Percentiles rank a stretch among this genome's conserved stretches.
Evolutionary conservation across 2,797 vertebrate genomes (phyloP).

Genomic region (Pseudomugil gertrudae): DNA sequence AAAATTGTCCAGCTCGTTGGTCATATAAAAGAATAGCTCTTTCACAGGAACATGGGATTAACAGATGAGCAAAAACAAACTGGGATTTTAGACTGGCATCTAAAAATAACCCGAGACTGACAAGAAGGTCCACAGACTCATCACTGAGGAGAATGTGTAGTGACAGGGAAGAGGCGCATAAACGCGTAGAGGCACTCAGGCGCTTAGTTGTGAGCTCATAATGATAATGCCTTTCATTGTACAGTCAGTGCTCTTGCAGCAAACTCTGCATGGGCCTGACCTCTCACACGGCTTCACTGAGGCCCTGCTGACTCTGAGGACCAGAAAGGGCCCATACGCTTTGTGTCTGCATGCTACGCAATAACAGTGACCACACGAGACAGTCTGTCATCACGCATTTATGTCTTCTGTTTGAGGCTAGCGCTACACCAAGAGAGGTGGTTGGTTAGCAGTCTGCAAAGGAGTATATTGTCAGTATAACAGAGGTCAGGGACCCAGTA

Average conservation of each 20-base stretch:
- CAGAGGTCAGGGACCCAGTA: constrained; percentile 13
- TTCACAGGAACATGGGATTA: constrained; percentile 10
- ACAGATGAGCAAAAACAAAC: constrained; percentile 26
- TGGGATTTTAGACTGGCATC: constrained; percentile 15
- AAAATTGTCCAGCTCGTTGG: background rate
- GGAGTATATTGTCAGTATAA: constrained; percentile 8
- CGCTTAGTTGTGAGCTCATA: constrained; percentile 43
- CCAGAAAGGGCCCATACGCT: constrained; percentile 53
- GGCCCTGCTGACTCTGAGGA: constrained; percentile 46
- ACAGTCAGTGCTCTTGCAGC: constrained; percentile 46
- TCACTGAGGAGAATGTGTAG: constrained; percentile 36
- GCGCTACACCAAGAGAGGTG: constrained; percentile 31
- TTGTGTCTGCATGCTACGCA: constrained; percentile 61
- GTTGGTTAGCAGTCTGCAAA: constrained; percentile 17
- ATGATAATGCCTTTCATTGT: constrained; percentile 49
- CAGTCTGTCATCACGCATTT: constrained; percentile 59
- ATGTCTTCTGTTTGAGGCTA: constrained; percentile 49
- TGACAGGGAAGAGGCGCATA: constrained; percentile 28
- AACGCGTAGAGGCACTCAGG: constrained; percentile 24
- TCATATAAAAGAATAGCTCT: background rate
- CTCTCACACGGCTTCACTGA: constrained; percentile 31
- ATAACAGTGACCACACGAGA: constrained; percentile 49
- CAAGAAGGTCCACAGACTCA: constrained; percentile 19
- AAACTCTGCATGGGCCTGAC: constrained; percentile 47
- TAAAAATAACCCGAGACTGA: constrained; percentile 42